Conservation (phyloP, 2,797 vertebrate genomes). For the Leptatherina wallacei region DNA sequence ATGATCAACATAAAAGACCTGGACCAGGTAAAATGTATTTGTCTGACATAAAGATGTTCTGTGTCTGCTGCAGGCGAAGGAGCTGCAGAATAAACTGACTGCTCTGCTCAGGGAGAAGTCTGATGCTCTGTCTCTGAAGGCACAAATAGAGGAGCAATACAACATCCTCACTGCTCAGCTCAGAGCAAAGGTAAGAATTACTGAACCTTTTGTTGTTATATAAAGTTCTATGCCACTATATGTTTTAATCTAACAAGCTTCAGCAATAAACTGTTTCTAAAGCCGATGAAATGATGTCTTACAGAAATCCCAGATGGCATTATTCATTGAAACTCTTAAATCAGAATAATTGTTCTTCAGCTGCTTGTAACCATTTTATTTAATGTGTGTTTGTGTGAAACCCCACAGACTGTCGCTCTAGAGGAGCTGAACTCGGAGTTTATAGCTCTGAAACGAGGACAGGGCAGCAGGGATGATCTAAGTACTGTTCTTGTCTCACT, state of each 20-base stretch:
- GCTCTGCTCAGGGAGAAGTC: constrained; percentile 58
- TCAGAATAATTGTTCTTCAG: background rate
- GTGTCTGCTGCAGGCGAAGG: constrained; percentile 59
- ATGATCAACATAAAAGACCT: background rate
- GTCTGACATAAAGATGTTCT: constrained; percentile 22
- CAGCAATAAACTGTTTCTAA: background rate
- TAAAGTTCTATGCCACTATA: background rate
- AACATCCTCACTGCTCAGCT: constrained; percentile 76
- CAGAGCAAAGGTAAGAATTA: constrained; percentile 75
- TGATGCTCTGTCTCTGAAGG: constrained; percentile 65
- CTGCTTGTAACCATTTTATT: constrained; percentile 5
- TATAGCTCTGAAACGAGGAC: constrained; percentile 61
- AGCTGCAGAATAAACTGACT: constrained; percentile 40
- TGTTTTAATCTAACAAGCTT: background rate
- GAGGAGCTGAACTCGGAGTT: constrained; percentile 77
- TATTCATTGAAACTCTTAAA: background rate
- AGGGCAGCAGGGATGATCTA: constrained; percentile 57
- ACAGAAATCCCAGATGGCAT: background rate
- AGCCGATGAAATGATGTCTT: background rate
- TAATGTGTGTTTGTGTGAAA: constrained; percentile 28
- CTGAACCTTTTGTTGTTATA: background rate
- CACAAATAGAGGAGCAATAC: constrained; percentile 78
- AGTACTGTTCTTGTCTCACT: constrained; percentile 58
- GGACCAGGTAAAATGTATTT: background rate
- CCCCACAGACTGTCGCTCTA: constrained; percentile 69